These are phyloP conservation scores for Suillia variegata DNA, from an alignment of 2,888 invertebrate genomes.

Conservation along the genomic window DNA sequence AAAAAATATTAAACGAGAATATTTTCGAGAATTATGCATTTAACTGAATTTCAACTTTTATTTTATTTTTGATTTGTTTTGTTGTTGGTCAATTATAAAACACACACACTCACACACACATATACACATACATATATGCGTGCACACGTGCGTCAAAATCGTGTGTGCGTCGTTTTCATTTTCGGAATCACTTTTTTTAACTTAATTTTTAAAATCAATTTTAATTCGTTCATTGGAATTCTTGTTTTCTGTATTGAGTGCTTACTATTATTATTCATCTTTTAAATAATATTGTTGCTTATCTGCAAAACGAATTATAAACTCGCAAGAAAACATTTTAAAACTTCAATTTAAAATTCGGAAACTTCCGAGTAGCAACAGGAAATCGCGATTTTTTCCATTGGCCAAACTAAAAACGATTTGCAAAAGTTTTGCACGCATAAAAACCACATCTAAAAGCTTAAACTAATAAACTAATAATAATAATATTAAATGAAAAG, in stretches of 20 bases:
- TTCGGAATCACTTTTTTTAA: not conserved
- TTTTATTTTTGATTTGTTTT: not conserved
- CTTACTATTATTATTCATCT: not conserved
- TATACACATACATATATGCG: not conserved
- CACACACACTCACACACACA: not conserved
- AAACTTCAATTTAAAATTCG: too few species aligned
- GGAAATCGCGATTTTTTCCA: not conserved
- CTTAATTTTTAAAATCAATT: not conserved
- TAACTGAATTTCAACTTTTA: constrained; percentile 9
- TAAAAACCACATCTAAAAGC: not conserved
- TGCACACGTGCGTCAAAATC: not conserved
- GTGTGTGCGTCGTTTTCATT: too few species aligned
- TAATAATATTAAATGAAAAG: not conserved
- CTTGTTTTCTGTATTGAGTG: not conserved
- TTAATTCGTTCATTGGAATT: not conserved
- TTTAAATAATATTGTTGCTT: too few species aligned
- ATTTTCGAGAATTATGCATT: constrained; percentile 22
- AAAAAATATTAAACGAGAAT: not conserved
- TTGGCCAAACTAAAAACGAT: not conserved
- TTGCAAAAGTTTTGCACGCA: not conserved
- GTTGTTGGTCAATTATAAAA: not conserved
- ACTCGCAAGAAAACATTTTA: not conserved
- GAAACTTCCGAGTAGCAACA: too few species aligned
- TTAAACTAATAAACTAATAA: constrained; percentile 6
- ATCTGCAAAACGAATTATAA: not conserved